These are phyloP conservation scores for Hystrix brachyura DNA, from an alignment of 2,113 vertebrate species.

Conservation along the genomic window DNA sequence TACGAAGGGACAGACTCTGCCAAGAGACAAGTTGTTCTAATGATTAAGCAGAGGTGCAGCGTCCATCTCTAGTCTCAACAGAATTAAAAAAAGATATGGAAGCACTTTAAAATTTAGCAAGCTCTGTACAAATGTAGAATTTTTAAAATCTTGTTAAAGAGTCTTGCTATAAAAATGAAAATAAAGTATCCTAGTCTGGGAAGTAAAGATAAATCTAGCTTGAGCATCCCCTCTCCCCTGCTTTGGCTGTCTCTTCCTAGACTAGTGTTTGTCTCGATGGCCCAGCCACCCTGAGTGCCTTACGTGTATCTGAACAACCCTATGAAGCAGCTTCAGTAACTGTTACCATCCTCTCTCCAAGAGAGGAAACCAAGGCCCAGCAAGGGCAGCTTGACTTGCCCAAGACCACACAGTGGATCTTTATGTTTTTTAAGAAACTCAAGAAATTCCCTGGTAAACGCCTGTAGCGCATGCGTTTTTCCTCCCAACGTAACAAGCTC, in stretches of 20 bases:
- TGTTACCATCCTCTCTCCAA: neutral
- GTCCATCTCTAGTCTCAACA: neutral
- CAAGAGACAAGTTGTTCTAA: neutral
- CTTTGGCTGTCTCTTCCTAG: neutral
- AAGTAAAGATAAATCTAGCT: neutral
- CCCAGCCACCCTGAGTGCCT: too few species aligned
- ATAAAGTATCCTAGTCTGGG: neutral
- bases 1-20: neutral
- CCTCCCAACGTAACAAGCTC: too few species aligned
- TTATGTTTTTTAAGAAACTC: neutral
- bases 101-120: slow-evolving; percentile 30
- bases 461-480: neutral
- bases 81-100: slow-evolving; percentile 46
- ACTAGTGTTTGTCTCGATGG: neutral
- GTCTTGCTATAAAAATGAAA: neutral
- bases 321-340: neutral
- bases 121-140: slow-evolving; percentile 50
- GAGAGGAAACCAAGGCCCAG: neutral
- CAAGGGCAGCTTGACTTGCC: neutral
- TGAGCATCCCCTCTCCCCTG: too few species aligned
- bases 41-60: neutral
- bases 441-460: neutral
- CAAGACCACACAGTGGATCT: neutral
- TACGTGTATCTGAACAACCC: accelerated
- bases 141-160: neutral